phyloP scores from a whole-genome alignment of 2,888 invertebrate species.

The Pocota personata region DNA sequence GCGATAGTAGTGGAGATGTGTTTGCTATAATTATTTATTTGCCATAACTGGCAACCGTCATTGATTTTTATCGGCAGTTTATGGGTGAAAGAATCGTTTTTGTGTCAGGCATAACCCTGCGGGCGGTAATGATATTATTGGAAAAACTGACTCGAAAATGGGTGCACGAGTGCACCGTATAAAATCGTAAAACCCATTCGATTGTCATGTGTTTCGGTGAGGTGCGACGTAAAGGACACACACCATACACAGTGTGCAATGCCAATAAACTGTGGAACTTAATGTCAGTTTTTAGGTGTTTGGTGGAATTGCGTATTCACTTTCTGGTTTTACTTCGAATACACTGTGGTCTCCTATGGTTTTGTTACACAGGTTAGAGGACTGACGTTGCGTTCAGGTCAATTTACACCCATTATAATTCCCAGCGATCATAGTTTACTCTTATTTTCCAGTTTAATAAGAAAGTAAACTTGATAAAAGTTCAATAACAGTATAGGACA shows the following conservation, averaged over 20 bases:
- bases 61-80: constrained; percentile 60
- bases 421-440: no score
- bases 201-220: constrained; percentile 33
- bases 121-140: constrained; percentile 51
- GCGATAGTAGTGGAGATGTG: background rate
- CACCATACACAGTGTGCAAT: background rate
- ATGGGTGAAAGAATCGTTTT: constrained; percentile 36
- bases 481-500: no score
- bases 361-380: no score
- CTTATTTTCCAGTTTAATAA: no score
- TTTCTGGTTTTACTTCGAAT: background rate
- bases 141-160: constrained; percentile 26
- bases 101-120: constrained; percentile 13
- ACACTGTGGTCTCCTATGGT: no score
- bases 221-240: background rate
- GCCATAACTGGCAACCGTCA: constrained; percentile 56
- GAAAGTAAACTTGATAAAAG: no score
- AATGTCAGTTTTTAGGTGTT: constrained; percentile 30
- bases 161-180: constrained; percentile 48
- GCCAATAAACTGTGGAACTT: constrained; percentile 20
- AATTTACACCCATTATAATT: no score
- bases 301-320: background rate
- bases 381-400: no score
- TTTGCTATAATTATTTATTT: constrained; percentile 57
- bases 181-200: constrained; percentile 44